Evolutionary conservation across 2,888 invertebrate species (phyloP).

Genomic region (Cyaniris semiargus): DNA sequence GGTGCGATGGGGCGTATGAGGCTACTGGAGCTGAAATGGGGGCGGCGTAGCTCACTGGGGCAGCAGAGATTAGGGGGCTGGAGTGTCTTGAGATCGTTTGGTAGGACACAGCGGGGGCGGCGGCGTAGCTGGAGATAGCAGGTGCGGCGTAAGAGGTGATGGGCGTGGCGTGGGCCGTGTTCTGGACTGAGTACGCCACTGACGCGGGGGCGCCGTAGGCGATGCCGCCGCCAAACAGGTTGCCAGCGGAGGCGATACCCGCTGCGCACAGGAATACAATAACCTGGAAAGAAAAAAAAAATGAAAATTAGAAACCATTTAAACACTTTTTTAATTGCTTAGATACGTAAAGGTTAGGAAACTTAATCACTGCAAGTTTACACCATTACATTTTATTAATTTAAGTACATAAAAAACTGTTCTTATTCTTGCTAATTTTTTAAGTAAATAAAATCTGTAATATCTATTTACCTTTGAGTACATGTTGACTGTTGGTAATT

Average conservation of each 20-base stretch:
- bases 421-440: background rate
- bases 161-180: constrained; percentile 49
- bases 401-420: too few species aligned
- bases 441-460: background rate
- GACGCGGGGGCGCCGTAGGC: constrained; percentile 46
- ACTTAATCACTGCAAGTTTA: too few species aligned
- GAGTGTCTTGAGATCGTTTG: constrained; percentile 56
- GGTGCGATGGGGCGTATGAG: constrained; percentile 47
- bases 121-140: constrained; percentile 47
- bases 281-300: constrained; percentile 55
- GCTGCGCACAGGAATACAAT: constrained; percentile 80
- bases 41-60: constrained; percentile 44
- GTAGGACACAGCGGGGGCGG: constrained; percentile 70
- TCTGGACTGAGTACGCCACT: constrained; percentile 53
- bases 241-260: constrained; percentile 82
- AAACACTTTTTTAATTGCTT: background rate
- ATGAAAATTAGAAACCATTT: background rate
- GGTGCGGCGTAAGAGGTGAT: constrained; percentile 46
- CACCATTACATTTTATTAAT: too few species aligned
- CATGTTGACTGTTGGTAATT: constrained; percentile 7
- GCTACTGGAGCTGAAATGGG: constrained; percentile 63
- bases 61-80: constrained; percentile 48
- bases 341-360: too few species aligned
- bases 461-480: background rate
- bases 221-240: constrained; percentile 55